phyloP scores from a whole-genome alignment of 2,113 vertebrate species.

The Takifugu bimaculatus region DNA sequence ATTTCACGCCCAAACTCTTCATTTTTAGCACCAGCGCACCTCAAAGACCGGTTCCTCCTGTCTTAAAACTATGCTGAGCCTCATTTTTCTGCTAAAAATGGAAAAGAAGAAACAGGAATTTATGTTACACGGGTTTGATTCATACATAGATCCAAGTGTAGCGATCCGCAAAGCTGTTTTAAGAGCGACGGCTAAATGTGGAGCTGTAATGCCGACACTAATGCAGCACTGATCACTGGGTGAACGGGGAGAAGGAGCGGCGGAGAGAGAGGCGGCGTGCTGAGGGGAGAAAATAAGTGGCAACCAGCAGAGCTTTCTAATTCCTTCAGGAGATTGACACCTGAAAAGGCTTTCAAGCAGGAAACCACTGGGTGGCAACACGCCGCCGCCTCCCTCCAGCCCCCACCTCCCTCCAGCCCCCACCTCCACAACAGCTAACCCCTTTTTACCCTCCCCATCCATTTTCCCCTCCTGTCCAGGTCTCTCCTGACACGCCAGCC shows the following conservation, averaged over 20 bases:
- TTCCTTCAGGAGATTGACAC: constrained; percentile 70
- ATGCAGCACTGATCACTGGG: constrained; percentile 49
- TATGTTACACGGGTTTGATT: constrained; percentile 7
- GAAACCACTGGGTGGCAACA: constrained; percentile 52
- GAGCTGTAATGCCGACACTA: constrained; percentile 29
- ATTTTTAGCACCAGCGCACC: no score
- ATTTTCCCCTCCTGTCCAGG: not conserved
- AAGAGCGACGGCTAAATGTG: constrained; percentile 33
- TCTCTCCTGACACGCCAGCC: not conserved
- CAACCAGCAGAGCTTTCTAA: constrained; percentile 67
- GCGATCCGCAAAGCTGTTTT: constrained; percentile 17
- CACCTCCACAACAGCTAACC: not conserved
- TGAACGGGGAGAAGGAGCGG: constrained; percentile 21
- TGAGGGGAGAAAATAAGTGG: constrained; percentile 63
- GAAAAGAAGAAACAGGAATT: constrained; percentile 1
- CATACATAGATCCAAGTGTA: constrained; percentile 9
- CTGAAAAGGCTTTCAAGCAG: constrained; percentile 72
- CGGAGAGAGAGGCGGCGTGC: constrained; percentile 5
- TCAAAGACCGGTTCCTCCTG: no score
- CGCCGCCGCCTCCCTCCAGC: constrained; percentile 29
- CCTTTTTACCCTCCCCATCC: not conserved
- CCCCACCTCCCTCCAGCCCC: constrained; percentile 3
- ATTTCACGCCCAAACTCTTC: no score
- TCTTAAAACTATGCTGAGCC: no score
- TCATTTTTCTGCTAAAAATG: no score